Percentiles rank a stretch among this genome's conserved stretches.
These are phyloP conservation scores for Psilopogon haemacephalus DNA, from an alignment of 2,113 vertebrate genomes.

Conservation along the genomic window DNA sequence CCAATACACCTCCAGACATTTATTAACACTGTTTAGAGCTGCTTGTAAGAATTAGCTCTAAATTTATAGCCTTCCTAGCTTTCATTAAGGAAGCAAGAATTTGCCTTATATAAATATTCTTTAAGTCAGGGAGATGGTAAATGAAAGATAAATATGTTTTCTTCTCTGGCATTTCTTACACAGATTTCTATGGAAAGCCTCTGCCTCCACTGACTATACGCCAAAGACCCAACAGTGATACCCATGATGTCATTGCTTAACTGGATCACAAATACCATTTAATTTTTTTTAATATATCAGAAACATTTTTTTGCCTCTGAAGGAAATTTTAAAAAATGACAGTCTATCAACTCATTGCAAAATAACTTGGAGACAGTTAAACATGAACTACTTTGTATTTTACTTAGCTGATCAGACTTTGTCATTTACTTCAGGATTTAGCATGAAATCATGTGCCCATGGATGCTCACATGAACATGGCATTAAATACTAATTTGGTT, in stretches of 20 bases:
- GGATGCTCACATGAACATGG: background rate
- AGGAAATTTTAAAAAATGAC: background rate
- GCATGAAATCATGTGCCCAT: background rate
- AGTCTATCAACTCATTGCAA: background rate
- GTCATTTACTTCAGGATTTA: slow-evolving; percentile 2
- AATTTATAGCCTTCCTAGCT: background rate
- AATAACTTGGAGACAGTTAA: background rate
- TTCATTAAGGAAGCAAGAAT: background rate
- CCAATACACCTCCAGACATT: background rate
- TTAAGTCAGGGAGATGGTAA: background rate
- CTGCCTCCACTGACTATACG: slow-evolving; percentile 71
- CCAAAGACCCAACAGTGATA: slow-evolving; percentile 78
- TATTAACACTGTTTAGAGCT: background rate
- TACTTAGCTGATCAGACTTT: background rate
- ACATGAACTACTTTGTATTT: background rate
- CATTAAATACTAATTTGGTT: background rate
- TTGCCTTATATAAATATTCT: background rate
- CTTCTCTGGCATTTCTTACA: slow-evolving; percentile 8
- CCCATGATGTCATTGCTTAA: slow-evolving; percentile 74
- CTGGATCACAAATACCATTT: background rate
- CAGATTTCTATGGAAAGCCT: slow-evolving; percentile 80
- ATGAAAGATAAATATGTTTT: background rate
- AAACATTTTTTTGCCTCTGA: background rate
- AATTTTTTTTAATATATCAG: background rate
- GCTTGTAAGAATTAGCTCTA: background rate